Conservation (phyloP, 2,113 vertebrate species). For the Marmota monax region DNA sequence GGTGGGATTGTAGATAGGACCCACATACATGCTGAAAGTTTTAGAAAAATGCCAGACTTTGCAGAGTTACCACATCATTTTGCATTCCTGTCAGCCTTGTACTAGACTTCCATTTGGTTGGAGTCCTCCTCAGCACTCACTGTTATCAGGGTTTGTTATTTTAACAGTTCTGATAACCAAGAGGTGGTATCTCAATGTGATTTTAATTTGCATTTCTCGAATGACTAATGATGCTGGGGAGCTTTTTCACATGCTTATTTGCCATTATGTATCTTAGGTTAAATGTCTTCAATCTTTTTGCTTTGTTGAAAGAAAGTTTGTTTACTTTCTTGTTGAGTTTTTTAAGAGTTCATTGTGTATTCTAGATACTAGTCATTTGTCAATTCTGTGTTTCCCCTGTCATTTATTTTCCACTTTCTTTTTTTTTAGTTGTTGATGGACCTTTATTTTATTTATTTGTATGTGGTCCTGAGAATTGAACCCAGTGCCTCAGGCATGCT, state of each 20-base stretch:
- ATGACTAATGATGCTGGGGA: neutral
- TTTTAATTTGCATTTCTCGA: constrained; percentile 39
- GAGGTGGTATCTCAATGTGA: neutral
- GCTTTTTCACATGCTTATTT: neutral
- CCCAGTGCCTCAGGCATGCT: too few relatives aligned
- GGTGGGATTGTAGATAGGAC: neutral
- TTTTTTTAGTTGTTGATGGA: too few relatives aligned
- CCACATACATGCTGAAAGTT: neutral
- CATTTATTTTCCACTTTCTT: neutral
- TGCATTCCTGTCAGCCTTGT: neutral
- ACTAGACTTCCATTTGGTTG: neutral
- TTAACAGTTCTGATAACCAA: constrained; percentile 12
- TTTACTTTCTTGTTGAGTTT: neutral
- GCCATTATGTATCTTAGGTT: neutral
- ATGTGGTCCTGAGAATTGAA: too few relatives aligned
- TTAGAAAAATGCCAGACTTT: neutral
- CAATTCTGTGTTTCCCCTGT: neutral
- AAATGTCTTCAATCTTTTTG: neutral
- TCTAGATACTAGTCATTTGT: neutral
- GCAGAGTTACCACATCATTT: constrained; percentile 6
- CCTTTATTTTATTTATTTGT: too few relatives aligned
- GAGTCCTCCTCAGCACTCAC: neutral
- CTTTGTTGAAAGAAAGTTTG: neutral
- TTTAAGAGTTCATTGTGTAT: neutral
- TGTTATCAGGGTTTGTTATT: neutral